These are phyloP conservation scores for Cheilosia scutellata DNA, from an alignment of 2,888 invertebrate genomes.

Conservation along the genomic window DNA sequence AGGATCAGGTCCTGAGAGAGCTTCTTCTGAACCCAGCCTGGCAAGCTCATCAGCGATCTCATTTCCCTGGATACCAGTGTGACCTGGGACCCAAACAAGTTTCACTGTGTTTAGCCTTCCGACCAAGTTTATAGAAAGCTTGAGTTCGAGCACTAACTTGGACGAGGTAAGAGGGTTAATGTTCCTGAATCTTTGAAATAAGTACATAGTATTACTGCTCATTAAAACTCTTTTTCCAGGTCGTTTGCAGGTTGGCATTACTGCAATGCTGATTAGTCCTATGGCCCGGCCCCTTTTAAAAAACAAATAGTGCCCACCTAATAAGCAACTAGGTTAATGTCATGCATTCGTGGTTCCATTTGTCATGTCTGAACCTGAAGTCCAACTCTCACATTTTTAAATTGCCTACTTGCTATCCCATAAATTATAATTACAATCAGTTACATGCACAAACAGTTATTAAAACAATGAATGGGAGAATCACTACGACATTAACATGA, in stretches of 20 bases:
- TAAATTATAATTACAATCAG: slow-evolving; percentile 40
- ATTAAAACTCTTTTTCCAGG: neutral
- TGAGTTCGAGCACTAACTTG: no score
- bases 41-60: no score
- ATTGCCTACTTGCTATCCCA: slow-evolving; percentile 29
- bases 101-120: no score
- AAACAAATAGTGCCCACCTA: slow-evolving; percentile 2
- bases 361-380: slow-evolving; percentile 12
- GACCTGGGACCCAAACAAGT: no score
- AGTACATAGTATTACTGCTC: no score
- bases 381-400: slow-evolving; percentile 2
- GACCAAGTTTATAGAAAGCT: no score
- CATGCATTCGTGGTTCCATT: slow-evolving; percentile 31
- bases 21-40: no score
- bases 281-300: neutral
- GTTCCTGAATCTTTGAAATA: no score
- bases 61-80: no score
- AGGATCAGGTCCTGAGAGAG: no score
- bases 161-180: no score
- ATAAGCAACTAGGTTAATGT: slow-evolving; percentile 46
- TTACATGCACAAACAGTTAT: slow-evolving; percentile 21
- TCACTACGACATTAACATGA: no score
- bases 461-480: neutral
- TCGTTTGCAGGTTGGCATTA: neutral
- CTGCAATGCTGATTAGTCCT: neutral